These are phyloP conservation scores for Eueremaeus valkanovi DNA, from an alignment of 2,888 invertebrate genomes.

Conservation along the genomic window DNA sequence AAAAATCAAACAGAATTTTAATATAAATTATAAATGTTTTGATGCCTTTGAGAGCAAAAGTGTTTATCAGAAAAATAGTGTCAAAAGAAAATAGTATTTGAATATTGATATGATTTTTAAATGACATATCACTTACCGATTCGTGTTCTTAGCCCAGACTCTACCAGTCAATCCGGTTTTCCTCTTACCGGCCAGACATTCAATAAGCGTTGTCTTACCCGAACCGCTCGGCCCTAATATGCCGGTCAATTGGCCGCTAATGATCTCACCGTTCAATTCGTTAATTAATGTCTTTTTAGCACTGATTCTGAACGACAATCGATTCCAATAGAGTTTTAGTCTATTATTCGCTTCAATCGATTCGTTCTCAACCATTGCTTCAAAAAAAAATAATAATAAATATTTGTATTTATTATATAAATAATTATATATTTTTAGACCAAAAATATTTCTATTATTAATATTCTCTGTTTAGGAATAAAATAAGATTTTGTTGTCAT, in stretches of 20 bases:
- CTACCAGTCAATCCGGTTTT: neutral
- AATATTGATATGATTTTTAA: too few species aligned
- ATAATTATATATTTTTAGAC: too few species aligned
- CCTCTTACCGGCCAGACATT: neutral
- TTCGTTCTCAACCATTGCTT: neutral
- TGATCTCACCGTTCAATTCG: conserved; percentile 3
- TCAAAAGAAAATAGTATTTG: too few species aligned
- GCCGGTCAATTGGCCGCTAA: conserved; percentile 7
- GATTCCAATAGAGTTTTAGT: conserved; percentile 4
- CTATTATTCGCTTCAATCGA: conserved; percentile 15
- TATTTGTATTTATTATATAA: too few species aligned
- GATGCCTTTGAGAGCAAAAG: too few species aligned
- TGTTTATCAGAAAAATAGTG: too few species aligned
- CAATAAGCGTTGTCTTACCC: neutral
- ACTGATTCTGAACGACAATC: neutral
- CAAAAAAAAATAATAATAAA: neutral
- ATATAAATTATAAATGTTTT: too few species aligned
- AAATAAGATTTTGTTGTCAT: too few species aligned
- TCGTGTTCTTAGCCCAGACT: neutral
- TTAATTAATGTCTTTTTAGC: neutral
- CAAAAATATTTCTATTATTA: too few species aligned
- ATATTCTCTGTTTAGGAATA: too few species aligned
- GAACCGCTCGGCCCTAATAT: conserved; percentile 8
- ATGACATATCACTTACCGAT: neutral
- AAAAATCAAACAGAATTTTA: too few species aligned